Percentiles rank a stretch among this genome's conserved stretches.
These are phyloP conservation scores for Trichonephila clavata DNA, from an alignment of 1,140 invertebrate genomes.

Conservation along the genomic window DNA sequence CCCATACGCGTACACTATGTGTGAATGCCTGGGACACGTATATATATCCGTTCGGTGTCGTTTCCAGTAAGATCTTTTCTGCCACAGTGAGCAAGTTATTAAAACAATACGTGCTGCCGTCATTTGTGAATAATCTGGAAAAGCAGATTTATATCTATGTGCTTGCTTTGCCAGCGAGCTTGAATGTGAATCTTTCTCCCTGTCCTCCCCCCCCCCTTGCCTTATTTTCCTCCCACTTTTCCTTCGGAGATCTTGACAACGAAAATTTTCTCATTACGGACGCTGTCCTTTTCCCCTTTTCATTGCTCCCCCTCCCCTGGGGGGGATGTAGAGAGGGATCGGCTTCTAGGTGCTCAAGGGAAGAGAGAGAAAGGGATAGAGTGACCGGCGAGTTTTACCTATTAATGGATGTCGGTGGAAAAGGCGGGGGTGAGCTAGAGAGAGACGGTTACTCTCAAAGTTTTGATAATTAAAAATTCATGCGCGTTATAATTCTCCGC, in stretches of 20 bases:
- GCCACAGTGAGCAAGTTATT: slow-evolving; percentile 74
- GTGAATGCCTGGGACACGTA: slow-evolving; percentile 14
- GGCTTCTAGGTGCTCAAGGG: slow-evolving; percentile 16
- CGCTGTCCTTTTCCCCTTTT: slow-evolving; percentile 22
- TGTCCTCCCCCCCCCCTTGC: neutral
- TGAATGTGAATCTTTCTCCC: slow-evolving; percentile 38
- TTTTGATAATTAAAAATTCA: slow-evolving; percentile 77
- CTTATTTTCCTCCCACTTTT: slow-evolving; percentile 55
- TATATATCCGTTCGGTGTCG: slow-evolving; percentile 62
- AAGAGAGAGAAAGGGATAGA: slow-evolving; percentile 28
- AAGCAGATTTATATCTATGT: slow-evolving; percentile 74
- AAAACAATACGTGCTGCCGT: slow-evolving; percentile 75
- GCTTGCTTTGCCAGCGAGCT: neutral
- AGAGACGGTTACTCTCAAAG: slow-evolving; percentile 54
- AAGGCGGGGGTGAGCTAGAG: neutral
- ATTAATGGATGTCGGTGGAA: slow-evolving; percentile 56
- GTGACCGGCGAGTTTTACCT: slow-evolving; percentile 74
- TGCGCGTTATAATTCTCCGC: slow-evolving; percentile 71
- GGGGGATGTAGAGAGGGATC: neutral
- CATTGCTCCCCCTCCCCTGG: neutral
- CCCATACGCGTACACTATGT: slow-evolving; percentile 2
- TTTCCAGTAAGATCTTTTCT: slow-evolving; percentile 74
- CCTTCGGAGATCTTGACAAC: slow-evolving; percentile 74
- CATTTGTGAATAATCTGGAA: slow-evolving; percentile 72
- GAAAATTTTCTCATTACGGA: slow-evolving; percentile 76